These are phyloP conservation scores for Diadegma fenestrale DNA, from an alignment of 2,888 invertebrate genomes.

Conservation along the genomic window DNA sequence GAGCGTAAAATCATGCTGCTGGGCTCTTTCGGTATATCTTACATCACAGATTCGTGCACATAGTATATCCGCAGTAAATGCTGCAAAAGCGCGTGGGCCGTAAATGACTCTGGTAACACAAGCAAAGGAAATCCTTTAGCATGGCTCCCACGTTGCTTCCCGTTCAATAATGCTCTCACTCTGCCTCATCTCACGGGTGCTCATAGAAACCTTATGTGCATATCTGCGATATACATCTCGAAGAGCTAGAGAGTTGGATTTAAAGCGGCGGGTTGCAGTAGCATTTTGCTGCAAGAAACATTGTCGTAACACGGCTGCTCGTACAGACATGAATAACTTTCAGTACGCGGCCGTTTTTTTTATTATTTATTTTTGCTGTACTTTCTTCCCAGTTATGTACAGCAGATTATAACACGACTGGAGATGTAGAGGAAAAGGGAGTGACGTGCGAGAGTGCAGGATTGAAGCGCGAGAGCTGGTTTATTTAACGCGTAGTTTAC, in stretches of 20 bases:
- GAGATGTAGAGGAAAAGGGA: slow-evolving; percentile 4
- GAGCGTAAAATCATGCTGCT: slow-evolving; percentile 27
- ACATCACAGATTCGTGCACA: slow-evolving; percentile 1
- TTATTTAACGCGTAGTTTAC: slow-evolving; percentile 9
- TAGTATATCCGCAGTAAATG: slow-evolving; percentile 4
- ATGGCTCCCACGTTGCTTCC: slow-evolving; percentile 58
- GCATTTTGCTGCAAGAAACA: slow-evolving; percentile 41
- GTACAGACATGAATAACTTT: slow-evolving; percentile 17
- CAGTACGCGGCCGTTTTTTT: not conserved
- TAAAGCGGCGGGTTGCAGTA: slow-evolving; percentile 38
- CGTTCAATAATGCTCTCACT: slow-evolving; percentile 42
- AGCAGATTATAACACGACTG: slow-evolving; percentile 11
- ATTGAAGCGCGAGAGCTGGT: slow-evolving; percentile 22
- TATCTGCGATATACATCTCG: slow-evolving; percentile 39
- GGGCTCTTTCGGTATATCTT: slow-evolving; percentile 29
- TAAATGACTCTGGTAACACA: slow-evolving; percentile 47
- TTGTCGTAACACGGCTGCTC: slow-evolving; percentile 4
- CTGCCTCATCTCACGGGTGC: slow-evolving; percentile 28
- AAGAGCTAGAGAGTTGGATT: not conserved
- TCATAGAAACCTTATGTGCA: slow-evolving; percentile 26
- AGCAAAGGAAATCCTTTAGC: slow-evolving; percentile 47
- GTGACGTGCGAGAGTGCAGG: slow-evolving; percentile 29
- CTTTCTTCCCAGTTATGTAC: not conserved
- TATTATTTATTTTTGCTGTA: not conserved
- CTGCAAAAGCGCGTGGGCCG: slow-evolving; percentile 51